Evolutionary conservation across 53 echinoderm and acorn worm species (phyloP).

Genomic region (Patiria pectinifera): DNA sequence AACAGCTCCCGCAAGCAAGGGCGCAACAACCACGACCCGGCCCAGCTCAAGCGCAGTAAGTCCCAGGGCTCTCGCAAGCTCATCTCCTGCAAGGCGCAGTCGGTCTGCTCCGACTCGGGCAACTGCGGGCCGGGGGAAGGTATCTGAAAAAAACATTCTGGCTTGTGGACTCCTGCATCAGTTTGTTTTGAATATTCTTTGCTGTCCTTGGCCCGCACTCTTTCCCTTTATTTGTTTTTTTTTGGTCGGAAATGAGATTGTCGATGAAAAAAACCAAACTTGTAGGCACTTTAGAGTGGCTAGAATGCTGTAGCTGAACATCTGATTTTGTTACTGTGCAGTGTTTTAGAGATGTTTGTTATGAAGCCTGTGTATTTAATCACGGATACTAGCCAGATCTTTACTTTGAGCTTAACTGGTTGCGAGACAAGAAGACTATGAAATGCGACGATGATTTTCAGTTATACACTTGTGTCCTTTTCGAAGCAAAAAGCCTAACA

Average conservation of each 20-base stretch:
- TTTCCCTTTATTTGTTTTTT: neutral
- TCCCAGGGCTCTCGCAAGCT: constrained; percentile 93
- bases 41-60: constrained; percentile 96
- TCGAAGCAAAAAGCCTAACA: too few relatives aligned
- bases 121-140: constrained; percentile 81
- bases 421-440: too few relatives aligned
- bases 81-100: constrained; percentile 89
- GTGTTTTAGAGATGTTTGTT: neutral
- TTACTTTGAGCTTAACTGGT: too few relatives aligned
- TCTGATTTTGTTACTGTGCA: neutral
- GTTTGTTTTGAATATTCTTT: neutral
- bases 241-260: neutral
- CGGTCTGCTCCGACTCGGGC: constrained; percentile 91
- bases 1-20: constrained; percentile 54
- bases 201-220: neutral
- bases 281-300: neutral
- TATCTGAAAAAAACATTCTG: constrained; percentile 33
- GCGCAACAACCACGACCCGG: constrained; percentile 89
- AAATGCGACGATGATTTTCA: too few relatives aligned
- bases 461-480: too few relatives aligned
- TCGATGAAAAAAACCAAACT: neutral
- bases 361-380: neutral
- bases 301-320: neutral
- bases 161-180: constrained; percentile 75
- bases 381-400: too few relatives aligned